phyloP scores from a whole-genome alignment of 2,888 invertebrate genomes.

The Melanostoma mellinum region DNA sequence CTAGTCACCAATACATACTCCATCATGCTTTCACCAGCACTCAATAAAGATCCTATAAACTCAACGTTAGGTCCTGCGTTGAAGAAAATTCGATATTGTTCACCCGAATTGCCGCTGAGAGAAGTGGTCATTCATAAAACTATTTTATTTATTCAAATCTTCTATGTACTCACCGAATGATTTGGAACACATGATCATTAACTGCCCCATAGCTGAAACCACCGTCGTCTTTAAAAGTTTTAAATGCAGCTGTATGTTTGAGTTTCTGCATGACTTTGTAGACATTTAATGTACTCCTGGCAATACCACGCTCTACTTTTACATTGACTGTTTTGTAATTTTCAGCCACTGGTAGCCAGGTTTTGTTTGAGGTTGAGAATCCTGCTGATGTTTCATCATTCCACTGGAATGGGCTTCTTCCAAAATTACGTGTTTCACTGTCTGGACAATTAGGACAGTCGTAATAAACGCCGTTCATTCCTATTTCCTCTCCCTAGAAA shows the following conservation, averaged over 20 bases:
- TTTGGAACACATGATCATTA: constrained; percentile 78
- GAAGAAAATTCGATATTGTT: constrained; percentile 77
- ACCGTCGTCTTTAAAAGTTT: constrained; percentile 75
- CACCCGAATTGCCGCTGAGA: constrained; percentile 70
- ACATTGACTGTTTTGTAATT: constrained; percentile 85
- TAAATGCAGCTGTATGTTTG: constrained; percentile 82
- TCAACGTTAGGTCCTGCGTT: constrained; percentile 78
- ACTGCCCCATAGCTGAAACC: constrained; percentile 78
- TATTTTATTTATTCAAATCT: background rate
- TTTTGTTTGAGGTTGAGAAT: constrained; percentile 84
- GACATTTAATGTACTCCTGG: constrained; percentile 84
- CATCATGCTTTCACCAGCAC: constrained; percentile 69
- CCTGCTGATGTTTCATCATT: constrained; percentile 82
- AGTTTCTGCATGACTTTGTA: constrained; percentile 84
- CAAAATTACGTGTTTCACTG: constrained; percentile 83
- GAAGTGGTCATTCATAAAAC: constrained; percentile 74
- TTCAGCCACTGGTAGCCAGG: constrained; percentile 87
- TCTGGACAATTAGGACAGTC: constrained; percentile 76
- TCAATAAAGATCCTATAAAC: constrained; percentile 66
- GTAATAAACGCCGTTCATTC: constrained; percentile 83
- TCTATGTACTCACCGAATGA: constrained; percentile 75
- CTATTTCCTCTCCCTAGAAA: constrained; percentile 87
- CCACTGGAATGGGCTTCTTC: constrained; percentile 86
- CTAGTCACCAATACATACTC: constrained; percentile 76
- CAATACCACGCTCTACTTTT: constrained; percentile 82